Percentiles rank a stretch among this genome's conserved stretches.
These are phyloP conservation scores for Tryphoninae sp. DNA, from an alignment of 2,888 invertebrate species.

Conservation along the genomic window DNA sequence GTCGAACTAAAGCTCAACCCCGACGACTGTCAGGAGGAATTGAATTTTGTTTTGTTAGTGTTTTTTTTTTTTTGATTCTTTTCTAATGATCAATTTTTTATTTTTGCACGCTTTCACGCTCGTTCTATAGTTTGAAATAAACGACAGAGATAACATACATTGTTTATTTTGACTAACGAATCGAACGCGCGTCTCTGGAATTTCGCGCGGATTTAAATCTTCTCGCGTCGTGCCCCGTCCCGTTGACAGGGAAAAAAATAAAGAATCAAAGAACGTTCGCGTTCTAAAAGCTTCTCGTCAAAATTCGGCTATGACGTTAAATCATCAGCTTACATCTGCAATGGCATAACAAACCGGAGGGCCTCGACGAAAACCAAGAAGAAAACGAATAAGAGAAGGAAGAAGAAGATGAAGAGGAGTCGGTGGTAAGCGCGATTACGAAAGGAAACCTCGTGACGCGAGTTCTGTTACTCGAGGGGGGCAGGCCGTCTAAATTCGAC, in stretches of 20 bases:
- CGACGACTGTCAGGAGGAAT: constrained; percentile 70
- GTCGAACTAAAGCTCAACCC: constrained; percentile 73
- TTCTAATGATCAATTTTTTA: background rate
- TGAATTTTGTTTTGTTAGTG: constrained; percentile 77
- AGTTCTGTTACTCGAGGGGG: constrained; percentile 57
- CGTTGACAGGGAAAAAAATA: constrained; percentile 39
- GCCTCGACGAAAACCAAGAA: constrained; percentile 28
- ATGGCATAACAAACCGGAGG: constrained; percentile 1
- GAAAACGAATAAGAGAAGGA: constrained; percentile 31
- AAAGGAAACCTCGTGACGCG: constrained; percentile 70
- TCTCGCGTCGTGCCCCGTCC: constrained; percentile 31
- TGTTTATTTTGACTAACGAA: constrained; percentile 47
- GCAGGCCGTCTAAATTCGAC: constrained; percentile 68
- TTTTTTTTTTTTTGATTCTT: constrained; percentile 1
- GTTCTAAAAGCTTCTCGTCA: constrained; percentile 39
- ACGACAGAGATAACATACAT: background rate
- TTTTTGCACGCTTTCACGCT: background rate
- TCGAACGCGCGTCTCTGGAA: constrained; percentile 33
- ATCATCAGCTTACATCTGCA: constrained; percentile 32
- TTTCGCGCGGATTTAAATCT: constrained; percentile 29
- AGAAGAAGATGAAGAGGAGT: constrained; percentile 38
- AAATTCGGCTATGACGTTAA: constrained; percentile 29
- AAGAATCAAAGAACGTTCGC: background rate
- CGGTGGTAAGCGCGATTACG: constrained; percentile 64
- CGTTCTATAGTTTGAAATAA: background rate